These are phyloP conservation scores for Tragelaphus strepsiceros DNA, from an alignment of 2,113 vertebrate genomes.

Conservation along the genomic window DNA sequence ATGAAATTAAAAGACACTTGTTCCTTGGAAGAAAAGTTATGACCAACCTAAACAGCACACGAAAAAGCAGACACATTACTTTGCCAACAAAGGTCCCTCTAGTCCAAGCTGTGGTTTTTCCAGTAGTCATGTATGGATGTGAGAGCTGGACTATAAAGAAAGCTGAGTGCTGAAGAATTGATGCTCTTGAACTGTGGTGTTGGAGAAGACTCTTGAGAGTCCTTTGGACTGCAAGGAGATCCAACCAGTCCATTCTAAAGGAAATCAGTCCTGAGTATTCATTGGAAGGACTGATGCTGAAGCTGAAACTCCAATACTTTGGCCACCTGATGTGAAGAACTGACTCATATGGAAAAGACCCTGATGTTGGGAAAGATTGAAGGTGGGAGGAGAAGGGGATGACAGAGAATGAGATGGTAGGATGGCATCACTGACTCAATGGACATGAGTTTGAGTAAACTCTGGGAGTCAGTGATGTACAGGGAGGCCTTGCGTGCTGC, in stretches of 20 bases:
- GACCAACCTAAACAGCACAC: not conserved
- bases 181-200: not conserved
- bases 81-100: not conserved
- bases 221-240: not conserved
- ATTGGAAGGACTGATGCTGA: not conserved
- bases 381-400: not conserved
- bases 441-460: not conserved
- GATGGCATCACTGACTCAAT: not conserved
- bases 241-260: not conserved
- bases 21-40: not conserved
- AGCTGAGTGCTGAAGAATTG: not conserved
- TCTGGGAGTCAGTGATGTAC: not conserved
- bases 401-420: not conserved
- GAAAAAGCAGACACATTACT: not conserved
- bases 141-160: not conserved
- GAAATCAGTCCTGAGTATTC: accelerated
- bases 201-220: not conserved
- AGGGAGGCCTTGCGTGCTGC: not conserved
- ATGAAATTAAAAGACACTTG: accelerated
- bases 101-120: not conserved
- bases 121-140: not conserved
- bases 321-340: not conserved
- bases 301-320: not conserved
- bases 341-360: not conserved
- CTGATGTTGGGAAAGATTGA: not conserved